Conservation (phyloP, 30 jellyfish, hydroid and myxozoan species). For the Nemopilema nomurai region DNA sequence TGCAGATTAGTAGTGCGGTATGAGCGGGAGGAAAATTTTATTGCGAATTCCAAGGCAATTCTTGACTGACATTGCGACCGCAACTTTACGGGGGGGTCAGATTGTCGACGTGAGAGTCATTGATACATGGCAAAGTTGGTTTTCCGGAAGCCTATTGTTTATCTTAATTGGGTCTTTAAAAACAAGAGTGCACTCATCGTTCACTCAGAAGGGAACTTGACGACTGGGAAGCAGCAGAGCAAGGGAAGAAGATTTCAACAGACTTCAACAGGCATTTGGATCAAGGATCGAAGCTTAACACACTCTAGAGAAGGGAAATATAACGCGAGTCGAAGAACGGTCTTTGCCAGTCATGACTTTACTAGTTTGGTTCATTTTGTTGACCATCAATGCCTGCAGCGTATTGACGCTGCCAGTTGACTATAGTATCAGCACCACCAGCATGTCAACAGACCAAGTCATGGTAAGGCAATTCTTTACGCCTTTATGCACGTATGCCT, state of each 20-base stretch:
- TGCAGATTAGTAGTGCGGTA: neutral
- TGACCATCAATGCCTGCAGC: neutral
- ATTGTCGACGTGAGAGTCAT: constrained; percentile 37
- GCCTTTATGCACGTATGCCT: neutral
- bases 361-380: neutral
- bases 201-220: constrained; percentile 23
- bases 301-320: neutral
- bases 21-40: neutral
- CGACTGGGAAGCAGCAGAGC: constrained; percentile 22
- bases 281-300: neutral
- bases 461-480: constrained; percentile 35
- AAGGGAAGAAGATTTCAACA: neutral
- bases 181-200: constrained; percentile 27
- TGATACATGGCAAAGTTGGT: constrained; percentile 53
- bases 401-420: constrained; percentile 45
- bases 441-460: constrained; percentile 46
- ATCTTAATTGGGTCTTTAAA: constrained; percentile 48
- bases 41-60: constrained; percentile 28
- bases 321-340: neutral
- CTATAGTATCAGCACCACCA: neutral
- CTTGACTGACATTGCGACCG: constrained; percentile 22
- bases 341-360: constrained; percentile 10
- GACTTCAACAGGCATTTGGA: neutral
- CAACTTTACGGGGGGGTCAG: constrained; percentile 54
- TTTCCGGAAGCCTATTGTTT: constrained; percentile 79